Conservation (phyloP, 2,888 invertebrate genomes). For the Zaprionus bogoriensis region DNA sequence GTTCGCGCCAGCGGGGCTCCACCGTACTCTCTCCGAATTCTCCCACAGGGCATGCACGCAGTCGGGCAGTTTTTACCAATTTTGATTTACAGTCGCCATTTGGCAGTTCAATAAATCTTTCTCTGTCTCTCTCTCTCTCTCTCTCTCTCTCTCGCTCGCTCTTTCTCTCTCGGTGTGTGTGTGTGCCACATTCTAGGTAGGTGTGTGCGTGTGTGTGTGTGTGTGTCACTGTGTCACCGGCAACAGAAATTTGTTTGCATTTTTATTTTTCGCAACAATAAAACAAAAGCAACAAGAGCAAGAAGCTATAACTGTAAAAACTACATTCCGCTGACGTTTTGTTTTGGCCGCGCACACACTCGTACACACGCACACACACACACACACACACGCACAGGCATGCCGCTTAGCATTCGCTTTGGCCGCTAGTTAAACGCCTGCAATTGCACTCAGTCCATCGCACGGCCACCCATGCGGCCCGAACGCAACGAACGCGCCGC, state of each 20-base stretch:
- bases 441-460: conserved; percentile 37
- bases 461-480: neutral
- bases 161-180: too few species aligned
- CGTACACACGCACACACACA: neutral
- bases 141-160: too few species aligned
- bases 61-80: neutral
- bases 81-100: conserved; percentile 32
- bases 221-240: conserved; percentile 36
- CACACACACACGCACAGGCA: neutral
- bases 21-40: neutral
- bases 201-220: conserved; percentile 5
- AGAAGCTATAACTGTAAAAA: conserved; percentile 44
- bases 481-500: conserved; percentile 18
- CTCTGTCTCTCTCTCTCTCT: too few species aligned
- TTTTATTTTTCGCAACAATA: conserved; percentile 45
- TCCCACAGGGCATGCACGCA: conserved; percentile 10
- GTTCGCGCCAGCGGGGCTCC: neutral
- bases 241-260: conserved; percentile 60
- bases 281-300: conserved; percentile 27
- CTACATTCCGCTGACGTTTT: conserved; percentile 38
- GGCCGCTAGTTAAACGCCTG: conserved; percentile 46
- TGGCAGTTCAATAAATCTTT: conserved; percentile 34
- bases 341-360: conserved; percentile 21
- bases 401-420: conserved; percentile 4
- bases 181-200: conserved; percentile 12